Evolutionary conservation across 2,797 vertebrate species (phyloP).

Genomic region (Poecile montanus): DNA sequence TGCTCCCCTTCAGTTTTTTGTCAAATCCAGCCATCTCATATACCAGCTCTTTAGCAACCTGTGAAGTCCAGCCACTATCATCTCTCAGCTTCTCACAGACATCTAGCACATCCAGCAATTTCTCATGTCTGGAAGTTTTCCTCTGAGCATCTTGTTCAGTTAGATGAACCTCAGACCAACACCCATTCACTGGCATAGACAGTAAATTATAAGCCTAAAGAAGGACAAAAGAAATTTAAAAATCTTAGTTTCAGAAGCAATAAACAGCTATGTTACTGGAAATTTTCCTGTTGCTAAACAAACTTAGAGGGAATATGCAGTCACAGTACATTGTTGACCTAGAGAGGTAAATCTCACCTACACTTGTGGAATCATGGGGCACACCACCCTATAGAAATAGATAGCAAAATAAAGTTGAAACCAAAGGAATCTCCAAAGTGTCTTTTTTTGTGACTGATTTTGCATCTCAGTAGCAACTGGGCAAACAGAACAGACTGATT

Average conservation of each 20-base stretch:
- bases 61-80: neutral
- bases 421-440: neutral
- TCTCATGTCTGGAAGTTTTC: neutral
- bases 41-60: neutral
- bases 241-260: neutral
- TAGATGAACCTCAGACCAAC: neutral
- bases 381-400: neutral
- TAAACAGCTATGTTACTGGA: neutral
- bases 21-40: neutral
- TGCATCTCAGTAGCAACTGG: neutral
- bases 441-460: neutral
- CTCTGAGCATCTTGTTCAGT: neutral
- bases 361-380: neutral
- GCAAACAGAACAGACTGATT: neutral
- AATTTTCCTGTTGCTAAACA: neutral
- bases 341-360: neutral
- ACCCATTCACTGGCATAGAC: neutral
- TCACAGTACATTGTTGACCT: neutral
- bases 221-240: neutral
- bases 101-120: neutral
- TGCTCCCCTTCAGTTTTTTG: neutral
- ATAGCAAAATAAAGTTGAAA: neutral
- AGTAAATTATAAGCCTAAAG: neutral
- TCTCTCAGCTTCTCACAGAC: neutral
- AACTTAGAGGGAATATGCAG: neutral